These are phyloP conservation scores for Aleiodes alternator DNA, from an alignment of 2,888 invertebrate species.

Conservation along the genomic window DNA sequence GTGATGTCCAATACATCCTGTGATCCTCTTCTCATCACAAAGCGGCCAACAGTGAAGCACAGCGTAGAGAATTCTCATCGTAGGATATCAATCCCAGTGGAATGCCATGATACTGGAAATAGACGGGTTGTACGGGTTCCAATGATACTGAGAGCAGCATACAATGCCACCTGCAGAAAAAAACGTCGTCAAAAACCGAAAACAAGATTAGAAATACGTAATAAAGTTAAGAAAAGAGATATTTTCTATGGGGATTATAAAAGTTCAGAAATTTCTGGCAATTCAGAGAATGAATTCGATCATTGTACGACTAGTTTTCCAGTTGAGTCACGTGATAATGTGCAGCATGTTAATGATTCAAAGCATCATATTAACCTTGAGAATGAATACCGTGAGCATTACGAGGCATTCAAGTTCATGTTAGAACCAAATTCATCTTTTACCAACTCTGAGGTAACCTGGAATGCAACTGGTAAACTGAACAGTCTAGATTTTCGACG, in stretches of 20 bases:
- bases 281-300: slow-evolving; percentile 23
- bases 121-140: slow-evolving; percentile 54
- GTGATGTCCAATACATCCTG: slow-evolving; percentile 49
- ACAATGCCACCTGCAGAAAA: slow-evolving; percentile 44
- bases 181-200: slow-evolving; percentile 7
- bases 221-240: slow-evolving; percentile 57
- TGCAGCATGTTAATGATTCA: too few species aligned
- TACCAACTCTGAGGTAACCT: slow-evolving; percentile 57
- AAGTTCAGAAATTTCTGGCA: slow-evolving; percentile 6
- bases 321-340: not conserved
- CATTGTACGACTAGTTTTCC: not conserved
- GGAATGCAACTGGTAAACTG: slow-evolving; percentile 63
- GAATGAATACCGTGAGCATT: slow-evolving; percentile 63
- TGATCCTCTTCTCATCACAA: slow-evolving; percentile 68
- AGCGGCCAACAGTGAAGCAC: slow-evolving; percentile 58
- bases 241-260: slow-evolving; percentile 27
- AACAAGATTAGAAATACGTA: slow-evolving; percentile 44
- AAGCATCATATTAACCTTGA: slow-evolving; percentile 22
- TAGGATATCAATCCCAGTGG: slow-evolving; percentile 45
- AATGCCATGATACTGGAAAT: slow-evolving; percentile 43
- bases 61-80: slow-evolving; percentile 49
- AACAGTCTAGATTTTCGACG: slow-evolving; percentile 67
- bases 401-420: slow-evolving; percentile 65
- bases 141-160: slow-evolving; percentile 55
- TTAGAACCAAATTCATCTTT: slow-evolving; percentile 67